phyloP scores from a whole-genome alignment of 2,113 vertebrate species.

The Antennarius striatus region DNA sequence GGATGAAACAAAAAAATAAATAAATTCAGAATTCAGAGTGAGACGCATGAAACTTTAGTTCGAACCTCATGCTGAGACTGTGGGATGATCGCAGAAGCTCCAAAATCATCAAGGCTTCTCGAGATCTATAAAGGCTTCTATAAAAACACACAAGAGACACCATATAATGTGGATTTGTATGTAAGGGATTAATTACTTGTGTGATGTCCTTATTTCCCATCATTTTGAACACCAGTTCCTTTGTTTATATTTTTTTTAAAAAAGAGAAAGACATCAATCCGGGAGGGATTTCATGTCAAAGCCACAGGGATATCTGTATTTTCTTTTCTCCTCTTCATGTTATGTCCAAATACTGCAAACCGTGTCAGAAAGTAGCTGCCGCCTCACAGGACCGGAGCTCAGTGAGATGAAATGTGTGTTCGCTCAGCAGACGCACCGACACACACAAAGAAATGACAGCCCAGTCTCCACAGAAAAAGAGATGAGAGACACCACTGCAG shows the following conservation, averaged over 20 bases:
- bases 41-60: background rate
- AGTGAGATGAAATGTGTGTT: conserved; percentile 15
- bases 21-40: too few species aligned
- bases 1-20: too few species aligned
- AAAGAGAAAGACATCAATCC: background rate
- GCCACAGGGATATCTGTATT: background rate
- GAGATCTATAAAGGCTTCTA: background rate
- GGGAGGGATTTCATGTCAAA: background rate
- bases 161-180: too few species aligned
- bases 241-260: background rate
- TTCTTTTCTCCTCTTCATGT: conserved; percentile 1
- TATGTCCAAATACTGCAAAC: conserved; percentile 38
- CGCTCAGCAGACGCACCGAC: background rate
- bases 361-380: background rate
- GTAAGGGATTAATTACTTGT: background rate
- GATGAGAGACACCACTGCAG: conserved; percentile 14
- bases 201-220: background rate
- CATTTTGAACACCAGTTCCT: background rate
- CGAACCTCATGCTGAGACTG: background rate
- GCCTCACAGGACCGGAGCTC: conserved; percentile 1
- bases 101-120: background rate
- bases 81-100: background rate
- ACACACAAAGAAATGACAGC: background rate
- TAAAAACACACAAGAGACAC: too few species aligned
- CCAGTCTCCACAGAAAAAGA: conserved; percentile 7